Percentiles rank a stretch among this genome's conserved stretches.
phyloP scores from a whole-genome alignment of 2,888 invertebrate genomes.

The Syrphus vitripennis region DNA sequence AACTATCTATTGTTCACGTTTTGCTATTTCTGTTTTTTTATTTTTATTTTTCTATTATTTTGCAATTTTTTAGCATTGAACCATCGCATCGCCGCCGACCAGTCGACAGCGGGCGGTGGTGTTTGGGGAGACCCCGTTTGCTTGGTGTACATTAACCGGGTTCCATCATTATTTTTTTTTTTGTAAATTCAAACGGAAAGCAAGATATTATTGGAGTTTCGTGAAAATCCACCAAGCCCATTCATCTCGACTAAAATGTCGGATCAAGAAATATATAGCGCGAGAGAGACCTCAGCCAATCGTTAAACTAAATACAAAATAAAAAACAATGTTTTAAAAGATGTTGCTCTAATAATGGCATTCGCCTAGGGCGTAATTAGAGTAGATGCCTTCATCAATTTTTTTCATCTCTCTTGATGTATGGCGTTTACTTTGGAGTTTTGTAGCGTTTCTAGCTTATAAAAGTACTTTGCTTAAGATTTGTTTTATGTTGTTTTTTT shows the following conservation, averaged over 20 bases:
- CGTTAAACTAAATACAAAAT: constrained; percentile 4
- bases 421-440: constrained; percentile 10
- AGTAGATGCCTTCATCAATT: constrained; percentile 65
- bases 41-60: constrained; percentile 25
- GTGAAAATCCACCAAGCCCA: constrained; percentile 32
- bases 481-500: not conserved
- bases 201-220: constrained; percentile 35
- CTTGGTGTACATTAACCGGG: constrained; percentile 47
- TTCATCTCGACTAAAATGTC: constrained; percentile 27
- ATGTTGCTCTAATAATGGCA: constrained; percentile 58
- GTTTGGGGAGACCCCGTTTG: not conserved
- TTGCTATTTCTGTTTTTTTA: not conserved
- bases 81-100: constrained; percentile 15
- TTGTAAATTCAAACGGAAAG: constrained; percentile 14
- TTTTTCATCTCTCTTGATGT: constrained; percentile 38
- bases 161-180: constrained; percentile 35
- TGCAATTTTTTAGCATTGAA: constrained; percentile 59
- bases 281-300: not conserved
- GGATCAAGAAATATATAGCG: constrained; percentile 32
- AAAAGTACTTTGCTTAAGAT: not conserved
- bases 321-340: constrained; percentile 23
- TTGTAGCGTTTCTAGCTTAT: not conserved
- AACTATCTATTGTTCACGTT: not conserved
- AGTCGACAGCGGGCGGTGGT: not conserved
- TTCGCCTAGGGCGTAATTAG: constrained; percentile 66